Evolutionary conservation across 1,140 invertebrate species (phyloP).

Genomic region (Lordiphosa stackelbergi): DNA sequence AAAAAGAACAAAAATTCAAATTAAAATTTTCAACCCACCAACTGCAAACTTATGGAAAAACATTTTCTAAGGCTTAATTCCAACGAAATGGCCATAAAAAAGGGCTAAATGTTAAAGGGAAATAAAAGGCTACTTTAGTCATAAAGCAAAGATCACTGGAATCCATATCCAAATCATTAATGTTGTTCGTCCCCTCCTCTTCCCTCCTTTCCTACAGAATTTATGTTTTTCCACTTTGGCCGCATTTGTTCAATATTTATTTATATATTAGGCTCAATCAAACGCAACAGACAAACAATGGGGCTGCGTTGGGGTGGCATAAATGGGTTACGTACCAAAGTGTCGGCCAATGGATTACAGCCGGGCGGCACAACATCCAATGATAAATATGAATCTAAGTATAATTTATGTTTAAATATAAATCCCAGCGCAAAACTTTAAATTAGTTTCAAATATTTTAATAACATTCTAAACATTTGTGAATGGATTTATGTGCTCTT

Average conservation of each 20-base stretch:
- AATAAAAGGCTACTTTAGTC: constrained; percentile 10
- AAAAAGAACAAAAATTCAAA: constrained; percentile 11
- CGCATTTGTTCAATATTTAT: constrained; percentile 62
- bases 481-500: constrained; percentile 72
- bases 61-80: constrained; percentile 23
- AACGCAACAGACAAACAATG: constrained; percentile 41
- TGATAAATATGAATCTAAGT: constrained; percentile 52
- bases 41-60: constrained; percentile 51
- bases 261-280: constrained; percentile 61
- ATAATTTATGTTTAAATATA: constrained; percentile 56
- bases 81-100: constrained; percentile 69
- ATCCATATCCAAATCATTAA: too few species aligned
- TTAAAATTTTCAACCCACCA: constrained; percentile 14
- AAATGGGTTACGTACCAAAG: constrained; percentile 40
- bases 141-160: constrained; percentile 29
- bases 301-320: constrained; percentile 37
- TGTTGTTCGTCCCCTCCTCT: too few species aligned
- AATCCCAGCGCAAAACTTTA: constrained; percentile 58
- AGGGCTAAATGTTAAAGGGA: constrained; percentile 48
- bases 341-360: constrained; percentile 57
- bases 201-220: constrained; percentile 15
- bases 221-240: constrained; percentile 60
- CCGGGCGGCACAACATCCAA: constrained; percentile 24
- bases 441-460: constrained; percentile 77
- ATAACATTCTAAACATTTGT: constrained; percentile 76